phyloP scores from a whole-genome alignment of 23 tunicate genomes.

The Phallusia fumigata region DNA sequence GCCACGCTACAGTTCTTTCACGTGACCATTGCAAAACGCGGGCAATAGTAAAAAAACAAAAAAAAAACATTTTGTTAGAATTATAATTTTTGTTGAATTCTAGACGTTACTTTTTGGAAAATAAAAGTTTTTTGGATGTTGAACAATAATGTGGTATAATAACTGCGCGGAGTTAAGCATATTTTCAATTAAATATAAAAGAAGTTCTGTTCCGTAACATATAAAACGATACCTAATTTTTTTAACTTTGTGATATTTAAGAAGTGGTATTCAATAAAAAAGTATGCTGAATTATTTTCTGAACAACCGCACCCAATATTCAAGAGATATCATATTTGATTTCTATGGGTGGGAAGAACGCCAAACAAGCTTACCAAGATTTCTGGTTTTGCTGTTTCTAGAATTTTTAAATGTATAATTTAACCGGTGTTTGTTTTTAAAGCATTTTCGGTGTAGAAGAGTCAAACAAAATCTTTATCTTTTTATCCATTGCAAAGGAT shows the following conservation, averaged over 20 bases:
- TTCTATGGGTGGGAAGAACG: background rate
- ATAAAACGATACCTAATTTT: too few species aligned
- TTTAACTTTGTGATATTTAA: too few species aligned
- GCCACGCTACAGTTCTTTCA: background rate
- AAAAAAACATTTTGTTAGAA: too few species aligned
- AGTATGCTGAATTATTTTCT: background rate
- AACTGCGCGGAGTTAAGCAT: too few species aligned
- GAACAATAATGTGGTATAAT: background rate
- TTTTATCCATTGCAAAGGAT: too few species aligned
- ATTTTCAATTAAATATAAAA: too few species aligned
- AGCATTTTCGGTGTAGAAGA: too few species aligned
- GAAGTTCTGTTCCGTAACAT: too few species aligned
- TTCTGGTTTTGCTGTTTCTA: background rate
- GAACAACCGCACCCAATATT: background rate
- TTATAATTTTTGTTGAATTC: too few species aligned
- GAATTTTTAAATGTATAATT: background rate
- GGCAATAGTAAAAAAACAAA: background rate
- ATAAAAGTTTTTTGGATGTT: background rate
- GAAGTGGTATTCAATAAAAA: too few species aligned
- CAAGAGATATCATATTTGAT: background rate
- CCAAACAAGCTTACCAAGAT: background rate
- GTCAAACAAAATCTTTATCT: too few species aligned
- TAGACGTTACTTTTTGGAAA: too few species aligned
- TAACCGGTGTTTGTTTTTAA: background rate
- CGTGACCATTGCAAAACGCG: background rate